Evolutionary conservation across 2,888 invertebrate genomes (phyloP), one percentile per base, ranked within the genome.

Genomic region (Drosophila imparisetae): DNA sequence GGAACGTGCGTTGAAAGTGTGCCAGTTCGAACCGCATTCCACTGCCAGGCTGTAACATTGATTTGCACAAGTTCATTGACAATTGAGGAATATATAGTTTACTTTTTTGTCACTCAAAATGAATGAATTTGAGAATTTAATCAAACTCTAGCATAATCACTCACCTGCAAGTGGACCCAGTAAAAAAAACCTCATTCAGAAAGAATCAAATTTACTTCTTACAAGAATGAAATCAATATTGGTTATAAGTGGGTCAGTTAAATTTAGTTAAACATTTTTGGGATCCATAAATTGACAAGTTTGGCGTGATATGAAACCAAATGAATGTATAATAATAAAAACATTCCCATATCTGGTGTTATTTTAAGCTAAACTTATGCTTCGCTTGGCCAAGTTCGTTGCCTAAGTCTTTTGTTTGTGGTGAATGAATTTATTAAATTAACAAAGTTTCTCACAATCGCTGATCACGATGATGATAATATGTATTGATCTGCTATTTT

Each of bases 401-500:
- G 87, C 89, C 82, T 80, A 86, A 90, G 87, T 86, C 89, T 90
- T 90, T 90, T 80, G 87, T 90, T 75, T 58, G 78, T 54, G 66
- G 61, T 59, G 66, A 73, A 83, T 89, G 71, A 78, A 78, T 89
- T 78, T 74, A 68, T 79, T 67, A 67, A 73, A 81, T 78, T 70
- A 65, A 65, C 54, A 24, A 18, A 27, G 64, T 67, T 83, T 70
- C 80, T 69, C 72, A 70, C 80, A 78, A 65, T 54, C 61, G 42
- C 53, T 53, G 24, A 34, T 49, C n/a, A n/a, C 7, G 49, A 24
- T 40, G 74, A 30, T 50, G 50, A 29, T 49, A 54, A 66, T 66
- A 18, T 53, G 52, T 48, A 70, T 69, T 66, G 54, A 48, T 30
- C 5, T 49, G 53, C n/a, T 57, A 49, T 49, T 57, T 69, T 75